Conservation (phyloP, 2,888 invertebrate genomes). For the Pachymerium ferrugineum region DNA sequence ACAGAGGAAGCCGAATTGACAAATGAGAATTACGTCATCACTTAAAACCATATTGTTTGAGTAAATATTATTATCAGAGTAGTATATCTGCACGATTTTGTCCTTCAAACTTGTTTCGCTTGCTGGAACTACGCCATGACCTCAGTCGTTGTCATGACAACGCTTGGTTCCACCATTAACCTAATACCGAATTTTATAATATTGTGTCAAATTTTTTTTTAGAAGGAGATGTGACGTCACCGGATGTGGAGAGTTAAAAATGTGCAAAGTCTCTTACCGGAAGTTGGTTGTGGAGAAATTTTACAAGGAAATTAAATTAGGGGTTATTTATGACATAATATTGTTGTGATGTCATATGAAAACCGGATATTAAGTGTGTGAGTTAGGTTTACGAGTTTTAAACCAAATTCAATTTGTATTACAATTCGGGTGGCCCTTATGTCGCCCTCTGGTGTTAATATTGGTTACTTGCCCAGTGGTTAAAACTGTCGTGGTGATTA, state of each 20-base stretch:
- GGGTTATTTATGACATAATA: too few species aligned
- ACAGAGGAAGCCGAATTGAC: too few species aligned
- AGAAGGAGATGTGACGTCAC: too few species aligned
- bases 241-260: too few species aligned
- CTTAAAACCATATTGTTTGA: too few species aligned
- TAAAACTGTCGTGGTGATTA: not conserved
- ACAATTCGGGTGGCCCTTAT: too few species aligned
- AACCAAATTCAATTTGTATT: too few species aligned
- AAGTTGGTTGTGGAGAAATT: not conserved
- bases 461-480: not conserved
- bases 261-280: not conserved
- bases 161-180: not conserved
- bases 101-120: not conserved
- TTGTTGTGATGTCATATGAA: too few species aligned
- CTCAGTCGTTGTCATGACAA: not conserved
- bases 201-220: not conserved
- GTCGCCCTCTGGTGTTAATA: not conserved
- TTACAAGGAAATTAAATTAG: not conserved
- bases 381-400: too few species aligned
- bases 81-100: not conserved
- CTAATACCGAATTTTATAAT: not conserved
- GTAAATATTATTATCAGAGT: too few species aligned
- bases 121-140: conserved; percentile 8
- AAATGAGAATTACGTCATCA: too few species aligned
- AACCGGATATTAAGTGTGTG: too few species aligned